phyloP scores from a whole-genome alignment of 2,888 invertebrate genomes.

The Eupithecia centaureata region DNA sequence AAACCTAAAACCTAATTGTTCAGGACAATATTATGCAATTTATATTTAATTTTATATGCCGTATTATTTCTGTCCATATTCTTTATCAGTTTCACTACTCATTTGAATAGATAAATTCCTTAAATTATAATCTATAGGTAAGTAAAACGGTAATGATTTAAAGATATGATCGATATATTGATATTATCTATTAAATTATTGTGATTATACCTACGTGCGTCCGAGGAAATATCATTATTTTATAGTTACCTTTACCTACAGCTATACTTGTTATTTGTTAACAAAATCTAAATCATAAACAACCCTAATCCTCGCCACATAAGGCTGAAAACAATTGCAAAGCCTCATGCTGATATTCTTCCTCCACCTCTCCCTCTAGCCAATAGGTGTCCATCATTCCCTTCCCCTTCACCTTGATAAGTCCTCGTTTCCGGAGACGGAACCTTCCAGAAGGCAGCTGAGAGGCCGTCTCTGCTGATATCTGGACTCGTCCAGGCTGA shows the following conservation, averaged over 20 bases:
- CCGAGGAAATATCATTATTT: background rate
- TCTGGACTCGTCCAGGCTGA: slow-evolving; percentile 85
- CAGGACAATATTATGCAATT: background rate
- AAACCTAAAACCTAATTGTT: background rate
- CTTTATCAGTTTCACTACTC: background rate
- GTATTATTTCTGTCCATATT: background rate
- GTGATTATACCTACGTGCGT: slow-evolving; percentile 13
- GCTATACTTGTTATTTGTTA: background rate
- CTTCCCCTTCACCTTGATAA: slow-evolving; percentile 93
- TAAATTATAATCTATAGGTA: background rate
- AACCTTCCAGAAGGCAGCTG: slow-evolving; percentile 87
- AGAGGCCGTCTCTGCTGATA: slow-evolving; percentile 88
- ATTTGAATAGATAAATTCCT: background rate
- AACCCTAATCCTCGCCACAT: slow-evolving; percentile 62
- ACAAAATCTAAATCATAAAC: background rate
- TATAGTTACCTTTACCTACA: background rate
- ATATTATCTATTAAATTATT: background rate
- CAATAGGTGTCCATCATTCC: slow-evolving; percentile 95
- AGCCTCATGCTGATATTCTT: slow-evolving; percentile 74
- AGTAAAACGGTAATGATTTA: background rate
- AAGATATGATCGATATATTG: slow-evolving; percentile 2
- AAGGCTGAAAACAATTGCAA: slow-evolving; percentile 69
- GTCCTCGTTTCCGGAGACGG: slow-evolving; percentile 87
- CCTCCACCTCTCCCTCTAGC: slow-evolving; percentile 86
- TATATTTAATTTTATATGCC: background rate